Conservation (phyloP, 1,140 invertebrate species). For the Polyergus mexicanus region DNA sequence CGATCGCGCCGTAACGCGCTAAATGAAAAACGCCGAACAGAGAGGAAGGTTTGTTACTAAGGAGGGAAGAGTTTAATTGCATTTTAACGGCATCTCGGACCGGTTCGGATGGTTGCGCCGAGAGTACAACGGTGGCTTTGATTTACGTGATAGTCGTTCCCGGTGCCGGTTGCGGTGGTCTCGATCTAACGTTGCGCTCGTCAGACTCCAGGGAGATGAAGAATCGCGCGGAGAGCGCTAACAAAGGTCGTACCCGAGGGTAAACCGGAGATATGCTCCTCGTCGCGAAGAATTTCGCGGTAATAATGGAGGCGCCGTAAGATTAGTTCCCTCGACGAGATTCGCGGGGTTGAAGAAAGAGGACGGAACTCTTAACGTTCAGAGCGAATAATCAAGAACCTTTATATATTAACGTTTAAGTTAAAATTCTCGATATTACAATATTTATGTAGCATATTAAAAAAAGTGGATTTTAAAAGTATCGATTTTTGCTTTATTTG, state of each 20-base stretch:
- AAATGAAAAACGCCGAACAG: slow-evolving; percentile 52
- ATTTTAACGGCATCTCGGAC: slow-evolving; percentile 50
- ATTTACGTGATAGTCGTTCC: slow-evolving; percentile 60
- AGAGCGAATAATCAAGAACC: neutral
- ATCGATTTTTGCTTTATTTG: neutral
- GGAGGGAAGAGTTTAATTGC: slow-evolving; percentile 55
- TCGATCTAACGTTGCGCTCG: slow-evolving; percentile 68
- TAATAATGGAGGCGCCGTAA: slow-evolving; percentile 63
- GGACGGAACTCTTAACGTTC: neutral
- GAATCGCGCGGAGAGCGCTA: slow-evolving; percentile 29
- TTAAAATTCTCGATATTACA: neutral
- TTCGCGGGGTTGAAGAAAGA: slow-evolving; percentile 17
- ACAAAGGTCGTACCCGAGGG: slow-evolving; percentile 57
- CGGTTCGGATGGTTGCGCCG: slow-evolving; percentile 24
- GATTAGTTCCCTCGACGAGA: slow-evolving; percentile 55
- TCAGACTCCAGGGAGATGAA: slow-evolving; percentile 46
- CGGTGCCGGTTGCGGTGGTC: slow-evolving; percentile 50
- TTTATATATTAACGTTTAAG: slow-evolving; percentile 18
- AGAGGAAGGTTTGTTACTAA: slow-evolving; percentile 32
- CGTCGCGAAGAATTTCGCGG: slow-evolving; percentile 48
- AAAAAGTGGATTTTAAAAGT: neutral
- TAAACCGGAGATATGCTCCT: slow-evolving; percentile 21
- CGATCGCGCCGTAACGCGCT: slow-evolving; percentile 44
- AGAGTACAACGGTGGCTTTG: slow-evolving; percentile 37
- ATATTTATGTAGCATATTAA: neutral